Conservation (phyloP, 1,140 invertebrate genomes). For the Wasmannia auropunctata region DNA sequence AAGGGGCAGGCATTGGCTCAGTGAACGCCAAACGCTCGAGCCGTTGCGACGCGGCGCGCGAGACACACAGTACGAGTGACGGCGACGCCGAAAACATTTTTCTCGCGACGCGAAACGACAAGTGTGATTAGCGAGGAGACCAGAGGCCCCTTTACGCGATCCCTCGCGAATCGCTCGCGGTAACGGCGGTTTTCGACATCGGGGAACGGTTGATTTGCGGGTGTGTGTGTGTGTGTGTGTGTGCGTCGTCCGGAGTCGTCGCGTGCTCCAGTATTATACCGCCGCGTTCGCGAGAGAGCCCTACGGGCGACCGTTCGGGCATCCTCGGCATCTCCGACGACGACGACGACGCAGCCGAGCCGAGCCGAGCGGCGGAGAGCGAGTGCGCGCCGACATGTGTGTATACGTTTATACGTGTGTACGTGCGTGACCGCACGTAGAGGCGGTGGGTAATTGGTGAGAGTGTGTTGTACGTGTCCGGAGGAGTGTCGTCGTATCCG, state of each 20-base stretch:
- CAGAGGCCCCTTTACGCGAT: background rate
- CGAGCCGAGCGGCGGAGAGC: too few species aligned
- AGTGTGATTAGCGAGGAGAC: background rate
- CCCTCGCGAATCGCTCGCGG: background rate
- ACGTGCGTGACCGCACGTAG: constrained; percentile 29
- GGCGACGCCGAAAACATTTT: constrained; percentile 12
- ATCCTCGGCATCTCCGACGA: too few species aligned
- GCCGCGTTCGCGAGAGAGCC: background rate
- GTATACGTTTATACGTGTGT: background rate
- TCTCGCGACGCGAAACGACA: background rate
- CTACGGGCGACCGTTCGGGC: constrained; percentile 14
- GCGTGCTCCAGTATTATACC: background rate
- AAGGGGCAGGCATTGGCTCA: constrained; percentile 70
- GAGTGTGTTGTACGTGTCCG: constrained; percentile 13
- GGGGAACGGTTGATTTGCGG: background rate
- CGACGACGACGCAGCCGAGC: constrained; percentile 31
- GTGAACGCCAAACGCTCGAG: constrained; percentile 75
- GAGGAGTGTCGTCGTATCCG: constrained; percentile 23
- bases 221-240: background rate
- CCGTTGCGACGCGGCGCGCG: constrained; percentile 43
- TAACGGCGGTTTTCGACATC: background rate
- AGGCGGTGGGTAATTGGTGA: background rate
- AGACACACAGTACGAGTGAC: background rate
- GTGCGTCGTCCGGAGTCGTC: background rate
- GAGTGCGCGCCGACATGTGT: background rate